Evolutionary conservation across 2,888 invertebrate genomes (phyloP).

Genomic region (Dichetophora obliterata): DNA sequence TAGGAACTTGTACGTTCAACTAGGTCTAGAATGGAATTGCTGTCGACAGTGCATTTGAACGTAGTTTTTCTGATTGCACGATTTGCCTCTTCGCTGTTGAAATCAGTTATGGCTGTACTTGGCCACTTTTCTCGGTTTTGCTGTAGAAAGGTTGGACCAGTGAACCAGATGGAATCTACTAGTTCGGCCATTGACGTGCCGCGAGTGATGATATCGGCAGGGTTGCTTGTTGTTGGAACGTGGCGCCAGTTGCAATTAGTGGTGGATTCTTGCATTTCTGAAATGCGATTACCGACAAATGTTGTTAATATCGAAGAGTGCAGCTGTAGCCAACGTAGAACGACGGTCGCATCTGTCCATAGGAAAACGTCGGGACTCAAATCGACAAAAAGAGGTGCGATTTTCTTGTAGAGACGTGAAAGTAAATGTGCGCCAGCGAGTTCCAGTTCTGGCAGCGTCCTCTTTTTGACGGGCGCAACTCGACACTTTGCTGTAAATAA

Average conservation of each 20-base stretch:
- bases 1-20: no score
- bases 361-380: conserved; percentile 20
- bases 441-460: conserved; percentile 9
- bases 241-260: conserved; percentile 36
- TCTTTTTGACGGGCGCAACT: conserved; percentile 5
- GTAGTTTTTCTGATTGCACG: neutral
- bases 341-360: conserved; percentile 37
- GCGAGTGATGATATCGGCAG: conserved; percentile 42
- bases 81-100: neutral
- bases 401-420: conserved; percentile 29
- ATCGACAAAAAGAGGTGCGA: conserved; percentile 26
- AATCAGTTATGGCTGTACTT: neutral
- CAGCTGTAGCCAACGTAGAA: conserved; percentile 36
- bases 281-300: conserved; percentile 40
- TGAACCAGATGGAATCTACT: neutral
- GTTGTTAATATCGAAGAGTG: conserved; percentile 36
- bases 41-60: neutral
- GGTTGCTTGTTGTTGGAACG: conserved; percentile 38
- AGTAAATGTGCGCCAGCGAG: conserved; percentile 16
- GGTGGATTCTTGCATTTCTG: conserved; percentile 37
- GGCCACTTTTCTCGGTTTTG: conserved; percentile 19
- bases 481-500: neutral
- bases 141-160: conserved; percentile 34
- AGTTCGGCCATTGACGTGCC: conserved; percentile 35
- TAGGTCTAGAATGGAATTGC: neutral